phyloP scores from a whole-genome alignment of 2,797 vertebrate species.

The Smutsia temminckii region DNA sequence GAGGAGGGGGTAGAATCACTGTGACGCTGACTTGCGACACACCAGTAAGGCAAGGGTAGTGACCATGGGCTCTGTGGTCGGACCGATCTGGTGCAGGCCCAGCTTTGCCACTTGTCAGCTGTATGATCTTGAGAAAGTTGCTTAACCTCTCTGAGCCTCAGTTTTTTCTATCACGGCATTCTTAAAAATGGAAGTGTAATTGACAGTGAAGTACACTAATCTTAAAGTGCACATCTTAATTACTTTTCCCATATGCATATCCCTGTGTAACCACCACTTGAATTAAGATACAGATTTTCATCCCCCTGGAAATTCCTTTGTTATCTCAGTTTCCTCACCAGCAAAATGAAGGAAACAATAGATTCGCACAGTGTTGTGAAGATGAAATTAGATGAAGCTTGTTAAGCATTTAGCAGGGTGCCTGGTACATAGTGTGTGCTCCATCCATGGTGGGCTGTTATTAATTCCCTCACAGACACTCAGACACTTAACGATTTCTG shows the following conservation, averaged over 20 bases:
- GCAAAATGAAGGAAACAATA: background rate
- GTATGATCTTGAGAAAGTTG: background rate
- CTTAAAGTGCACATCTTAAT: background rate
- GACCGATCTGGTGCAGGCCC: background rate
- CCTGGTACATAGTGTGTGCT: background rate
- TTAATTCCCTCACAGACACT: background rate
- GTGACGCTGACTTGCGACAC: background rate
- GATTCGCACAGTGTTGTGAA: background rate
- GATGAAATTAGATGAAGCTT: background rate
- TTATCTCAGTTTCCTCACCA: background rate
- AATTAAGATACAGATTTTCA: background rate
- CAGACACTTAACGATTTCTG: background rate
- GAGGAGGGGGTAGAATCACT: background rate
- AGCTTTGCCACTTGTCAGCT: background rate
- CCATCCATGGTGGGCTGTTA: accelerated
- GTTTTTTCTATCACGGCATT: background rate
- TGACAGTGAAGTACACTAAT: background rate
- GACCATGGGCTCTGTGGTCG: background rate
- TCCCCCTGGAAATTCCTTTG: background rate
- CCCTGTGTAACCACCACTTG: background rate
- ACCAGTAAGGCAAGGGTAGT: background rate
- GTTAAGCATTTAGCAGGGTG: background rate
- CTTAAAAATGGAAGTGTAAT: background rate
- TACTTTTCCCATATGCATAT: background rate
- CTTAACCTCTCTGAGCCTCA: background rate